Percentiles rank a stretch among this genome's conserved stretches.
These are phyloP conservation scores for Arothron firmamentum DNA, from an alignment of 2,113 vertebrate genomes.

Conservation along the genomic window DNA sequence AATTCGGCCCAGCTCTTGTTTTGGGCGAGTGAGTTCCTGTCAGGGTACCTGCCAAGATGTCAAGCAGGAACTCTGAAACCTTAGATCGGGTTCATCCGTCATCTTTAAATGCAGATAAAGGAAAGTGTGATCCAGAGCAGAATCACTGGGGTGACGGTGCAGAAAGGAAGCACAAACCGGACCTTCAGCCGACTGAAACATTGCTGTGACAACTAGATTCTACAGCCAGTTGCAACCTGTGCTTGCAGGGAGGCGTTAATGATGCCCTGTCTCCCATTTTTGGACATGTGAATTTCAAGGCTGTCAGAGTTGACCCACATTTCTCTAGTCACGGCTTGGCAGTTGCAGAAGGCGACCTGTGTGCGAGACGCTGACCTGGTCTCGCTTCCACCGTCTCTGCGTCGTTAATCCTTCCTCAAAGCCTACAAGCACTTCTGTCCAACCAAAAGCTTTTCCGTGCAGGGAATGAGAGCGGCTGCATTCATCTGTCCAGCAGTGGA, in stretches of 20 bases:
- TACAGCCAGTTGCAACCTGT: background rate
- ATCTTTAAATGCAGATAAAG: constrained; percentile 21
- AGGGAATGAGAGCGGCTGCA: constrained; percentile 20
- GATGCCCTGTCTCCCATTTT: constrained; percentile 14
- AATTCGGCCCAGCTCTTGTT: constrained; percentile 36
- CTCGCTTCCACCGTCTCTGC: constrained; percentile 16
- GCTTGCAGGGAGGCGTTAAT: background rate
- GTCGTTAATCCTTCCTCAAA: constrained; percentile 14
- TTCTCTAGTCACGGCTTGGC: constrained; percentile 22
- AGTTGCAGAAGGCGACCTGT: constrained; percentile 2
- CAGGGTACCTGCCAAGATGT: constrained; percentile 33
- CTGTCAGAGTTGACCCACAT: constrained; percentile 53
- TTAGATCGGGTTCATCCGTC: constrained; percentile 1
- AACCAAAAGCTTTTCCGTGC: constrained; percentile 31
- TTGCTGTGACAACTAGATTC: background rate
- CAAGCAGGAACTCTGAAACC: constrained; percentile 5
- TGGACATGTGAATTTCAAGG: constrained; percentile 19
- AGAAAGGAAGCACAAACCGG: background rate
- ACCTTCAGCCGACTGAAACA: background rate
- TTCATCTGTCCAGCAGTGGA: constrained; percentile 22
- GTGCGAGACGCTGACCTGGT: constrained; percentile 31
- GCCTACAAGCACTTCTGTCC: constrained; percentile 4
- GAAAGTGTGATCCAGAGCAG: background rate
- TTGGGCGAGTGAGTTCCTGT: constrained; percentile 38
- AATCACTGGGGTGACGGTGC: background rate